Evolutionary conservation across 2,797 vertebrate genomes (phyloP).

Genomic region (Alca torda): DNA sequence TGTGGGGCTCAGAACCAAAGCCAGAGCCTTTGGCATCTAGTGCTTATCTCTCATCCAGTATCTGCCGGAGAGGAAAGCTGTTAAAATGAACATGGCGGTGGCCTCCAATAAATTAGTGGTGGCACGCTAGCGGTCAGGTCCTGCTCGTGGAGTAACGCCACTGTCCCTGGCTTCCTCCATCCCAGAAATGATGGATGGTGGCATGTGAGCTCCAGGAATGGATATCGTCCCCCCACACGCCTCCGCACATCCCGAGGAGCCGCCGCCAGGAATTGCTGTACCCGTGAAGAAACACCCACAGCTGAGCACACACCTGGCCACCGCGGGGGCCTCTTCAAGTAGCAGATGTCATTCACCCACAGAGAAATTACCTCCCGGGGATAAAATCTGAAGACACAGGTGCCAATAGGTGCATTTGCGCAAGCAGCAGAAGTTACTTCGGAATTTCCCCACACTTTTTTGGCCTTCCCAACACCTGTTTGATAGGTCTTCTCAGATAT

Average conservation of each 20-base stretch:
- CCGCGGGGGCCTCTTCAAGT: rapidly evolving
- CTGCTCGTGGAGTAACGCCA: background rate
- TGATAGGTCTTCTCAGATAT: background rate
- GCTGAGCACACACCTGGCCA: rapidly evolving
- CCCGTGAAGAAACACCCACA: background rate
- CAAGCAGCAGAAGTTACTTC: background rate
- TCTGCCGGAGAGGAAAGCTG: background rate
- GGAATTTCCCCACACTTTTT: background rate
- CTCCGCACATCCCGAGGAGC: background rate
- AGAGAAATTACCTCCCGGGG: background rate
- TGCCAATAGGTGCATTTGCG: background rate
- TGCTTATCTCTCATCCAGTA: rapidly evolving
- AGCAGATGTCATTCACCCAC: background rate
- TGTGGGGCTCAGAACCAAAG: background rate
- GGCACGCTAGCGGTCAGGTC: background rate
- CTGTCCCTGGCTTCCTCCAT: background rate
- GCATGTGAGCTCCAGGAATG: rapidly evolving
- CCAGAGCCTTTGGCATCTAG: background rate
- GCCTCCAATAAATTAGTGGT: background rate
- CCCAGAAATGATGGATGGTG: rapidly evolving
- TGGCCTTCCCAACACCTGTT: background rate
- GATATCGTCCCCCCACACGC: rapidly evolving
- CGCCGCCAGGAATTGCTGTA: background rate
- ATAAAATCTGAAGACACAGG: background rate
- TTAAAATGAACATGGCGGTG: background rate